A percentile compares a stretch with the other conserved stretches of the same genome.
Evolutionary conservation across 2,888 invertebrate species (phyloP).

Genomic region (Malthinus seriepunctatus): DNA sequence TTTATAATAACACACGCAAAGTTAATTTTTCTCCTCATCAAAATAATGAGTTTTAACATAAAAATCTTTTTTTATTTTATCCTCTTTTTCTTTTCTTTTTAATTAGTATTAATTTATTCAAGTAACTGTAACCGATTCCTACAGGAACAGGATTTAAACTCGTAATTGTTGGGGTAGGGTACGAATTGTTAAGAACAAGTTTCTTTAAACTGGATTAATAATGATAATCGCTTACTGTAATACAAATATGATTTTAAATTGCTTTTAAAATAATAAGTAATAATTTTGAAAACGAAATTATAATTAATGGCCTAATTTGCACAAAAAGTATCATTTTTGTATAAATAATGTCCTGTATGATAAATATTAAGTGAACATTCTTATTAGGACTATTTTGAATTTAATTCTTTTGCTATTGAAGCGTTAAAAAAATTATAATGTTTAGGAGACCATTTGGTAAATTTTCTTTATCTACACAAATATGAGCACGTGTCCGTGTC

Average conservation of each 20-base stretch:
- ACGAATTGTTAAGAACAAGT: conserved; percentile 40
- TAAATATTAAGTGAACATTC: no score
- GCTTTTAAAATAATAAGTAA: no score
- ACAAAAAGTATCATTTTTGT: neutral
- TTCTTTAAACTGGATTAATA: conserved; percentile 29
- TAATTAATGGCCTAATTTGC: neutral
- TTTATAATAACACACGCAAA: neutral
- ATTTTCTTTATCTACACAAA: no score
- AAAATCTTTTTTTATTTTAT: neutral
- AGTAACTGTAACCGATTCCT: conserved; percentile 16
- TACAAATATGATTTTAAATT: no score
- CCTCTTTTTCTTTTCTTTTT: neutral
- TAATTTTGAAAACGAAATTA: neutral
- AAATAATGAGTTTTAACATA: neutral
- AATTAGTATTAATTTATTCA: neutral
- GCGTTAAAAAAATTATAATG: no score
- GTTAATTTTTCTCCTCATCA: neutral
- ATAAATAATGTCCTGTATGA: no score
- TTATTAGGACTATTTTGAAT: no score
- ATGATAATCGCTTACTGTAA: no score
- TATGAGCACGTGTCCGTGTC: no score
- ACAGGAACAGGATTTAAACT: conserved; percentile 16
- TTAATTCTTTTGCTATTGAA: no score
- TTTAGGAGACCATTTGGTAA: no score
- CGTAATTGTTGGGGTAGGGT: conserved; percentile 39